Base-by-base conservation (phyloP, 2,113 vertebrate species). In the Synchiropus splendidus region DNA sequence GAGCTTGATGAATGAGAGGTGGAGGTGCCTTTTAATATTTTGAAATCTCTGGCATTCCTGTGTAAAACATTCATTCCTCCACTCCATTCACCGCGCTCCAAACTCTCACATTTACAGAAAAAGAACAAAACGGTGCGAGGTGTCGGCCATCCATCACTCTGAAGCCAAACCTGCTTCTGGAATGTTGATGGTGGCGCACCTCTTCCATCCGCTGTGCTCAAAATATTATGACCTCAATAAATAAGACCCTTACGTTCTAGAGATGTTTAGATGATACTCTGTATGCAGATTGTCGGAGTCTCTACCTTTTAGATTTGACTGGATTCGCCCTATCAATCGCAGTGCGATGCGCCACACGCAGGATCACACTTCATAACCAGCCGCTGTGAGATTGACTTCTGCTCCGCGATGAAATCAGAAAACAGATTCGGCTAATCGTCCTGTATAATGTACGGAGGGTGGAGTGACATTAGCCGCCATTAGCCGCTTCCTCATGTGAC, bases 81-180 rank as follows among this genome's bases (percentile, higher is more conserved):
- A 87, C 88, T 90, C 92, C 93, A 96, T 94, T 91, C 90, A 91
- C 89, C 67, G 88, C 88, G 86, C 77, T 79, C 89, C 90, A 27
- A 27, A 97, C 90, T 94, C 88, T 94, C 92, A 90, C 90, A 91
- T 93, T 92, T 92, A 94, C 94, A 92, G 91, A 93, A 94, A 94
- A 93, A 92, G 89, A 87, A 88, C 83, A 83, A 86, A 90, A 90
- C 86, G 91, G 92, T 89, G 91, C 70, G 86, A 87, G 87, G 82
- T 83, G 82, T 85, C 85, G 70, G 74, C 85, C 85, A 86, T 86
- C 85, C 85, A 86, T 86, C 82, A 85, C 86, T 82, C 85, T 81
- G 75, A 49, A 72, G 73, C 85, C 85, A 86, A 27, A 5, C 21
- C 8, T 27, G 21, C 72, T 85, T 83, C 75, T 70, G 77, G 84